phyloP scores from a whole-genome alignment of 1,140 invertebrate species.

The Pinna nobilis region DNA sequence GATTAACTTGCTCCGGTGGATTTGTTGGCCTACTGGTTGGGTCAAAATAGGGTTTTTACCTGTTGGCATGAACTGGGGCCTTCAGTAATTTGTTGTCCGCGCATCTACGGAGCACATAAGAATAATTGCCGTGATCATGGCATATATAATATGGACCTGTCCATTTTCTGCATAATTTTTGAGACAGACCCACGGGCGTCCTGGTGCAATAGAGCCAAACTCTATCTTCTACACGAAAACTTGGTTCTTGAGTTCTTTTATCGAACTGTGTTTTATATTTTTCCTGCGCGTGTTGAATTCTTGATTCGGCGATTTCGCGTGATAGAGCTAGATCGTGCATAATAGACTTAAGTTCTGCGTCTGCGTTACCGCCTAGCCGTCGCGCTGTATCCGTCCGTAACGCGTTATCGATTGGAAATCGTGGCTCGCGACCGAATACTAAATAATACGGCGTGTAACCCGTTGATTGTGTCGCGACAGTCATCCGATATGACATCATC shows the following conservation, averaged over 20 bases:
- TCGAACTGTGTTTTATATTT: constrained; percentile 32
- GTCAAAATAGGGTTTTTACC: constrained; percentile 9
- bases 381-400: constrained; percentile 24
- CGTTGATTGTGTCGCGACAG: constrained; percentile 11
- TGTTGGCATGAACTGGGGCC: constrained; percentile 17
- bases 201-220: constrained; percentile 27
- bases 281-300: constrained; percentile 26
- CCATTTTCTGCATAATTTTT: constrained; percentile 28
- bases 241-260: constrained; percentile 5
- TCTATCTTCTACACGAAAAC: constrained; percentile 25
- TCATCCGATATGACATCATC: constrained; percentile 19
- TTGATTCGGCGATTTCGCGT: constrained; percentile 17
- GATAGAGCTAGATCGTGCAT: not conserved
- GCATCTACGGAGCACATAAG: constrained; percentile 7
- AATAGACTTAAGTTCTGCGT: constrained; percentile 26
- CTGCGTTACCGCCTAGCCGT: constrained; percentile 9
- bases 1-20: too few species aligned
- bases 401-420: constrained; percentile 35
- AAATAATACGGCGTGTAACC: constrained; percentile 37
- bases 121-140: not conserved
- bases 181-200: constrained; percentile 5
- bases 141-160: constrained; percentile 29
- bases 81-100: not conserved
- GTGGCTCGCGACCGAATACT: constrained; percentile 17
- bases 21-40: constrained; percentile 14